These are phyloP conservation scores for Psilopogon haemacephalus DNA, from an alignment of 2,113 vertebrate species.

Conservation along the genomic window DNA sequence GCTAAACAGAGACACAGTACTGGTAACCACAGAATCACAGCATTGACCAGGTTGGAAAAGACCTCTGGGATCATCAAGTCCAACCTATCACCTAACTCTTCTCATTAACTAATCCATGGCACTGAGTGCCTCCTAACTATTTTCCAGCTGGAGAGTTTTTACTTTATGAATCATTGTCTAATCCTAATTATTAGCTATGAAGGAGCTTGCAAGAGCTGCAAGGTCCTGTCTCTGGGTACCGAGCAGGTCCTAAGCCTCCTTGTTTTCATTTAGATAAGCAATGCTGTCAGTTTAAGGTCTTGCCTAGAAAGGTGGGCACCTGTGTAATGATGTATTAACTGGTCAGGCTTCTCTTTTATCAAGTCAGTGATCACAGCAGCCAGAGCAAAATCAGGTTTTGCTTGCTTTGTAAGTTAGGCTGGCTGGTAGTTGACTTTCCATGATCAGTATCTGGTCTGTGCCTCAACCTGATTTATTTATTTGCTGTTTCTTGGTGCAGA, in stretches of 20 bases:
- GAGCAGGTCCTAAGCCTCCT: background rate
- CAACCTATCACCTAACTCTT: no score
- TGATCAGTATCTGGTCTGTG: background rate
- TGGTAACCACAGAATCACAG: no score
- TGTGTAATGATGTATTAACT: background rate
- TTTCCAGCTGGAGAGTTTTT: background rate
- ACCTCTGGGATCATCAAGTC: no score
- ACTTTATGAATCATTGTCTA: background rate
- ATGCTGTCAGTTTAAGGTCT: background rate
- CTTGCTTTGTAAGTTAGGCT: background rate
- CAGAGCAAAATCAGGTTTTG: fast-evolving
- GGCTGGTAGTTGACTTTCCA: background rate
- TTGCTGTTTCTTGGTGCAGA: background rate
- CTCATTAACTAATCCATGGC: no score
- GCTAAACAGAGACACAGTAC: background rate
- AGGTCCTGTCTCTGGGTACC: background rate
- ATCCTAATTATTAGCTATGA: background rate
- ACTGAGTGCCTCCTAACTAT: no score
- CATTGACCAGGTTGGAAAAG: no score
- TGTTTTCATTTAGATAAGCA: background rate
- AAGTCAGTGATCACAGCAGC: background rate
- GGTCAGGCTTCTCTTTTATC: background rate
- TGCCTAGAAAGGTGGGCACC: background rate
- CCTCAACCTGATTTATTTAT: background rate
- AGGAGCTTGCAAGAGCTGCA: background rate